A percentile compares a stretch with the other conserved stretches of the same genome.
Conservation (phyloP, 2,113 vertebrate genomes). For the Chionomys nivalis region DNA sequence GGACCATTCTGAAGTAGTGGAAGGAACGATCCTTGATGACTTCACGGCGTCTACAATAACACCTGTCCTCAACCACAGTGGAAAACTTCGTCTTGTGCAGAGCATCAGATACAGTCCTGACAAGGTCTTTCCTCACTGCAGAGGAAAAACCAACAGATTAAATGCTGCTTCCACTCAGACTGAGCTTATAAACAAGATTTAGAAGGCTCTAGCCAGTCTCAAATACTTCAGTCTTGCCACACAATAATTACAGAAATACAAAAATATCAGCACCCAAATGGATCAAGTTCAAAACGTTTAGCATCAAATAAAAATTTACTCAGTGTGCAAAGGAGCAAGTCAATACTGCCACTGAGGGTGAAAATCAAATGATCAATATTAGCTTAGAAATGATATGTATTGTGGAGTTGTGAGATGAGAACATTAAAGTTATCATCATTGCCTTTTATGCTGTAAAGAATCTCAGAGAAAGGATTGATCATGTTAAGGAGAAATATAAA, state of each 20-base stretch:
- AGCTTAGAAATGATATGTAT: background rate
- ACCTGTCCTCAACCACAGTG: background rate
- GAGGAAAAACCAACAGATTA: background rate
- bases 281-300: slow-evolving; percentile 28
- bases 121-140: background rate
- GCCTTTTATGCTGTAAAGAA: background rate
- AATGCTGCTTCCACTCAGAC: background rate
- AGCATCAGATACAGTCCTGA: background rate
- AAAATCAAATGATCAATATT: background rate
- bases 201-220: background rate
- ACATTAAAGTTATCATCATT: background rate
- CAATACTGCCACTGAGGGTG: background rate
- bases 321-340: background rate
- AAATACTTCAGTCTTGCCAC: background rate
- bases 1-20: background rate
- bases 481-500: background rate
- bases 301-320: background rate
- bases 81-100: background rate
- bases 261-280: background rate
- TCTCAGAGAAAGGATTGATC: background rate
- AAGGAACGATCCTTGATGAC: background rate
- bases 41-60: background rate
- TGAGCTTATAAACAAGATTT: background rate
- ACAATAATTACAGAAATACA: slow-evolving; percentile 23
- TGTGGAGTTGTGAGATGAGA: background rate